Evolutionary conservation across 2,888 invertebrate species (phyloP), one percentile per base, ranked within the genome.

Genomic region (Eupithecia subfuscata): DNA sequence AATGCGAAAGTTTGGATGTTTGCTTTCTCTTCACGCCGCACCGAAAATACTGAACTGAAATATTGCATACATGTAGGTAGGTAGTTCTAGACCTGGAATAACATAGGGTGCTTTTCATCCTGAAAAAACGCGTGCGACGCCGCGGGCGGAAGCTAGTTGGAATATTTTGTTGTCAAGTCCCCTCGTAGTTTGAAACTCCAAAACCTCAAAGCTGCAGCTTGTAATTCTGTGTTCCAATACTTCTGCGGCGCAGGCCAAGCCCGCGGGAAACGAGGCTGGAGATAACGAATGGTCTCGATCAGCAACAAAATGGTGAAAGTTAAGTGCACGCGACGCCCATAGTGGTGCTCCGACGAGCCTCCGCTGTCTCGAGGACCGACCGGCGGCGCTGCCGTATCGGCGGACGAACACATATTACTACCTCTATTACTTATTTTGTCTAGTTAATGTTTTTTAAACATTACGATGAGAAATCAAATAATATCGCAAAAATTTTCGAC

Each of bases 271-370:
- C 52, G n/a, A 52, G 52, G n/a, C n/a, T 7, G n/a, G 52, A 52
- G 52, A 52, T 56, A 56, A 22, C 56, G 56, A 22, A 56, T 22
- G 56, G 56, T 11, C 56, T 56, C 56, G 56, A 56, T 22, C 11
- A 56, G 11, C 56, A 56, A 56, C 56, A 22, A 56, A 56, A 56
- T 56, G 56, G 56, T 52, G 52, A 56, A 56, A 56, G 56, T 56
- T 56, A 22, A 56, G 56, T 56, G 56, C 56, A 56, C 56, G 40
- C 40, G 11, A 56, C 56, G 56, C 30, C 30, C 30, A 3, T 0
- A 56, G 56, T 22, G 56, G 9, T n/a, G 52, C 52, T 18, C 52
- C 52, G 6, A n/a, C 45, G 56, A 56, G 56, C 11, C 52, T n/a
- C 56, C 22, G 22, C 22, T 56, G 56, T 56, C 22, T 56, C 52